phyloP scores from a whole-genome alignment of 2,113 vertebrate genomes.

The Antechinus stuartii region DNA sequence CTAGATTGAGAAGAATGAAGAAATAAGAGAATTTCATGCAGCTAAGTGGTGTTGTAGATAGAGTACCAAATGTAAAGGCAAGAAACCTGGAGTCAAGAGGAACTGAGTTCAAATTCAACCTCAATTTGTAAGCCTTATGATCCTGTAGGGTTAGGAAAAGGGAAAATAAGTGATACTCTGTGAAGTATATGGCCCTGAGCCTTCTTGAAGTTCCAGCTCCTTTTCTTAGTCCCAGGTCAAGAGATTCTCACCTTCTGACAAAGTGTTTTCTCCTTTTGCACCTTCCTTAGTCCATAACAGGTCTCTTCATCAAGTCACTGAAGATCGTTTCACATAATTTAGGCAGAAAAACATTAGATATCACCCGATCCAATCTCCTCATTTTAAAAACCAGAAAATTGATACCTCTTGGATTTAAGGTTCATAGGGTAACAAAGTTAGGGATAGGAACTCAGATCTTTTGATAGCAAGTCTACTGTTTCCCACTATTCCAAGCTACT shows the following conservation, averaged over 20 bases:
- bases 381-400: background rate
- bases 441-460: background rate
- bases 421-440: background rate
- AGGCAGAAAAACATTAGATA: background rate
- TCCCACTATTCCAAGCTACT: background rate
- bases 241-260: background rate
- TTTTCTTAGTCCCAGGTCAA: background rate
- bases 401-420: background rate
- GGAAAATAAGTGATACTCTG: background rate
- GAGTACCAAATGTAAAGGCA: too few relatives aligned
- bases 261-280: background rate
- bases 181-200: background rate
- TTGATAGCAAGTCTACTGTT: background rate
- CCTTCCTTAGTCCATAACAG: background rate
- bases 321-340: background rate
- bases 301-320: background rate
- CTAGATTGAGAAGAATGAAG: background rate
- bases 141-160: background rate
- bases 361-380: background rate
- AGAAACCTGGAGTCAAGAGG: background rate
- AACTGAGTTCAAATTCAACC: background rate
- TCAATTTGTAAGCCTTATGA: background rate
- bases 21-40: background rate
- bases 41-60: background rate
- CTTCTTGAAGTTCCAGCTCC: background rate